Conservation (phyloP, 2,797 vertebrate genomes). For the Gallinago nigripennis region DNA sequence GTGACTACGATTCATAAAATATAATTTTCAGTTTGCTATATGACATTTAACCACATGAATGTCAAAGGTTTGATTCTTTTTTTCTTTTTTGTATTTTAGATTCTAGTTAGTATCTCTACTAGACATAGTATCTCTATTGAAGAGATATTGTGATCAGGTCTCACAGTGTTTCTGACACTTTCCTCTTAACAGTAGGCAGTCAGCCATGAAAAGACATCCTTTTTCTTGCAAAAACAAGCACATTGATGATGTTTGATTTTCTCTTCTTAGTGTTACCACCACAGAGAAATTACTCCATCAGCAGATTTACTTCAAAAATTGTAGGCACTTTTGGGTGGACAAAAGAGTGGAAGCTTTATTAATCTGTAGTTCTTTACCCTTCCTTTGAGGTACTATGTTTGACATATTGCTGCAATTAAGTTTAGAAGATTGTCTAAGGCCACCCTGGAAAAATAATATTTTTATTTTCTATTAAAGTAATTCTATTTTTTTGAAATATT, state of each 20-base stretch:
- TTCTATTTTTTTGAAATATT: slow-evolving; percentile 7
- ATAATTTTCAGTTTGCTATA: neutral
- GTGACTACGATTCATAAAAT: neutral
- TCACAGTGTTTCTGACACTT: neutral
- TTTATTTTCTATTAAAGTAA: neutral
- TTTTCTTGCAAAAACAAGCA: neutral
- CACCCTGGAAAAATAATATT: neutral
- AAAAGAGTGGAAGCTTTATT: neutral
- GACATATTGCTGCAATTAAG: neutral
- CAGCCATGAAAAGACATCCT: neutral
- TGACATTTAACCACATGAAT: neutral
- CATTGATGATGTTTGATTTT: neutral
- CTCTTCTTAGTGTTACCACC: neutral
- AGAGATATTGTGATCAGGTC: neutral
- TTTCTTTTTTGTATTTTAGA: neutral
- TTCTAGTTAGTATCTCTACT: neutral
- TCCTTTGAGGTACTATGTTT: neutral
- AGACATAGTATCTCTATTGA: neutral
- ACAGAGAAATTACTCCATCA: neutral
- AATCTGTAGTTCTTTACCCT: neutral
- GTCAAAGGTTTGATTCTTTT: neutral
- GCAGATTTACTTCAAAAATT: neutral
- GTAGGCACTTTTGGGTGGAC: neutral
- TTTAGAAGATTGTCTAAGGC: neutral
- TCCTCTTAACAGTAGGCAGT: neutral